Conservation (phyloP, 2,113 vertebrate species). For the Lampris incognitus region DNA sequence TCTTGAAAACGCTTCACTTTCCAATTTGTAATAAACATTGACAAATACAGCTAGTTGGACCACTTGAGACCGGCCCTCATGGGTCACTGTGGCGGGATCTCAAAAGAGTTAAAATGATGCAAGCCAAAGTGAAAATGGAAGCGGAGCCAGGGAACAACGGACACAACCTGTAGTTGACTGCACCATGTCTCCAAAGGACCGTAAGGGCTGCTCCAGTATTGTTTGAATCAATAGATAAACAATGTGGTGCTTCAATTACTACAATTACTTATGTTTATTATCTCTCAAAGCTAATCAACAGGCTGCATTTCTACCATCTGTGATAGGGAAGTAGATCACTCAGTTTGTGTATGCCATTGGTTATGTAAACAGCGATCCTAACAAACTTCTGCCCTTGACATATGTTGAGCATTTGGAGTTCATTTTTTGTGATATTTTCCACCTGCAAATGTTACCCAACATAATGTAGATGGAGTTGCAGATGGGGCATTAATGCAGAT, state of each 20-base stretch:
- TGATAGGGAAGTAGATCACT: constrained; percentile 24
- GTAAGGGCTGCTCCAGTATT: constrained; percentile 17
- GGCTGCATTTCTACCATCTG: constrained; percentile 10
- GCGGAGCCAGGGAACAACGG: background rate
- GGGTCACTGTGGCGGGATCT: background rate
- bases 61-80: background rate
- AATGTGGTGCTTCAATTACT: constrained; percentile 46
- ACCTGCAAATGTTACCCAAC: constrained; percentile 19
- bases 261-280: constrained; percentile 30
- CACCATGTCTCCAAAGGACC: constrained; percentile 5
- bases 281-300: constrained; percentile 45
- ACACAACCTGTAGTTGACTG: constrained; percentile 23
- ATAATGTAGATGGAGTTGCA: background rate
- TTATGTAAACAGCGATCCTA: constrained; percentile 42
- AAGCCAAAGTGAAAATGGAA: background rate
- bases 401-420: constrained; percentile 46
- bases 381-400: constrained; percentile 21
- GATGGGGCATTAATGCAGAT: background rate
- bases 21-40: too few relatives aligned
- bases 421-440: constrained; percentile 33
- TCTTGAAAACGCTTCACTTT: background rate
- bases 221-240: constrained; percentile 57
- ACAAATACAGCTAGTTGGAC: background rate
- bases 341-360: constrained; percentile 40
- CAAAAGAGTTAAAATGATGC: background rate